These are phyloP conservation scores for Sebastes diaconus DNA, from an alignment of 2,797 vertebrate genomes.

Conservation along the genomic window DNA sequence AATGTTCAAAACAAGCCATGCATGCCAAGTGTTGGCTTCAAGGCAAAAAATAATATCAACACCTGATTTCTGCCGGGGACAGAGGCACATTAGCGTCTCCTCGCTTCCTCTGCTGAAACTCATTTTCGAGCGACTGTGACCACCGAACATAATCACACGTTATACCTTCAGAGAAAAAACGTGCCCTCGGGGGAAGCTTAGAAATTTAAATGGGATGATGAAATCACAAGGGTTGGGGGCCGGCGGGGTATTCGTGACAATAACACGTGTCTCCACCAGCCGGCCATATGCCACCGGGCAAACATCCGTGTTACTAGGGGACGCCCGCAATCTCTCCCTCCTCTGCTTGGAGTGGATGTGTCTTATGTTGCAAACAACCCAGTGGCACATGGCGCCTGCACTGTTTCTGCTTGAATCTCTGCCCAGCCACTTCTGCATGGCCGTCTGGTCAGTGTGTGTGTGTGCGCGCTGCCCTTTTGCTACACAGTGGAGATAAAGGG, in stretches of 20 bases:
- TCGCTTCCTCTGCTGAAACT: background rate
- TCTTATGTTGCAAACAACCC: conserved; percentile 46
- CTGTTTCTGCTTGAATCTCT: conserved; percentile 34
- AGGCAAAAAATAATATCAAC: conserved; percentile 34
- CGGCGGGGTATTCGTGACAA: conserved; percentile 47
- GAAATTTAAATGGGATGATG: conserved; percentile 44
- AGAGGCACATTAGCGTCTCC: conserved; percentile 20
- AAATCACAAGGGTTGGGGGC: conserved; percentile 29
- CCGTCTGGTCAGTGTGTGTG: conserved; percentile 21
- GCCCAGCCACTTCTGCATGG: conserved; percentile 14
- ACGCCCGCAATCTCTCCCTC: conserved; percentile 23
- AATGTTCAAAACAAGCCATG: conserved; percentile 26
- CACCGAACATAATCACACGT: conserved; percentile 29
- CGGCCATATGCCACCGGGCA: conserved; percentile 51
- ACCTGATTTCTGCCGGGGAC: conserved; percentile 32
- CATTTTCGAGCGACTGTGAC: conserved; percentile 36
- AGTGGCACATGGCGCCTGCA: conserved; percentile 30
- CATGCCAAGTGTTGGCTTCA: conserved; percentile 10
- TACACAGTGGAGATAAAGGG: background rate
- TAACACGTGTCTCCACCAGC: conserved; percentile 50
- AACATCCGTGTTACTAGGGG: conserved; percentile 32
- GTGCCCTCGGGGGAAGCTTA: conserved; percentile 22
- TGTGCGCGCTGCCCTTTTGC: background rate
- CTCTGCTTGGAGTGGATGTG: conserved; percentile 25
- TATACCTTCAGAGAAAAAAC: conserved; percentile 21